A percentile compares a stretch with the other conserved stretches of the same genome.
phyloP scores from a whole-genome alignment of 2,888 invertebrate genomes.

The Drosophila anomelani region DNA sequence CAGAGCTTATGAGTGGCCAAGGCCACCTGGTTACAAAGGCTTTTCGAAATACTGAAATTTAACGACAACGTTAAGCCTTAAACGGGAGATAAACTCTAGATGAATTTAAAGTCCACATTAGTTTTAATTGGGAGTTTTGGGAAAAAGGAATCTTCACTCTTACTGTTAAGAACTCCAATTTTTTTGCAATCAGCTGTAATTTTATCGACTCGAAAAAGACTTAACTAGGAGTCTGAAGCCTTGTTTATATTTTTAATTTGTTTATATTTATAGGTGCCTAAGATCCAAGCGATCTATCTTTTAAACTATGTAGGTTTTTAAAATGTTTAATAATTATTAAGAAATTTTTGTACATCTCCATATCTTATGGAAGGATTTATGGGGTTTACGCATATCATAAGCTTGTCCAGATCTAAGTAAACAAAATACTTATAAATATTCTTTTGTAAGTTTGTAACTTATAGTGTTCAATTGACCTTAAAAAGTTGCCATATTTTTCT shows the following conservation, averaged over 20 bases:
- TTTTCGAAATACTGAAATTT: not conserved
- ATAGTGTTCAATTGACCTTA: conserved; percentile 8
- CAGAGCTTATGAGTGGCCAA: not conserved
- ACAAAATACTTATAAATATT: not conserved
- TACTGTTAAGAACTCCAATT: too few species aligned
- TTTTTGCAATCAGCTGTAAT: not conserved
- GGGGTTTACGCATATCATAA: too few species aligned
- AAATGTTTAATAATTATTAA: not conserved
- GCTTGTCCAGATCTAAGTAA: too few species aligned
- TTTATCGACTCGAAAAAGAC: not conserved
- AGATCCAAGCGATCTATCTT: not conserved
- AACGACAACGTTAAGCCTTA: too few species aligned
- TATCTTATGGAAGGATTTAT: not conserved
- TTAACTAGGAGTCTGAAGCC: not conserved
- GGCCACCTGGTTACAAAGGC: not conserved
- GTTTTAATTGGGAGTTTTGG: too few species aligned
- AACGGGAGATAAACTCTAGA: too few species aligned
- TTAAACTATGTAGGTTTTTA: not conserved
- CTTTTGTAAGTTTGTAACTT: not conserved
- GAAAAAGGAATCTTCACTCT: too few species aligned
- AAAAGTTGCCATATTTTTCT: conserved; percentile 17
- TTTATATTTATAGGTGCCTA: not conserved
- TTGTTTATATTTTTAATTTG: not conserved
- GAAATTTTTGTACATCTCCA: not conserved
- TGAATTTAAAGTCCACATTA: too few species aligned